Evolutionary conservation across 1,140 invertebrate genomes (phyloP).

Genomic region (Euglossa dilemma): DNA sequence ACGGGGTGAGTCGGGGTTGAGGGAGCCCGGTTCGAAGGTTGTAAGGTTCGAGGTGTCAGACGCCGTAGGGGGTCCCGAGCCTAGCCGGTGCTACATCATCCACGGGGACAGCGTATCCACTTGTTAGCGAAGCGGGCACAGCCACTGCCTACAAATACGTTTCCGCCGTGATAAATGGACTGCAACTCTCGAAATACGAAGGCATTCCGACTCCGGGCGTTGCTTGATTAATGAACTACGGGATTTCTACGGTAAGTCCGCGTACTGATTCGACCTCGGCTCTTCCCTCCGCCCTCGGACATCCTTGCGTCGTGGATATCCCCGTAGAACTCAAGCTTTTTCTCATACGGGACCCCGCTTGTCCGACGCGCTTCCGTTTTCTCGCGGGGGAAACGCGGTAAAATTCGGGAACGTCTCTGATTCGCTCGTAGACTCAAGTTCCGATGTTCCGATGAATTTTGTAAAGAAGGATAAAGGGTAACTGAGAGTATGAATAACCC

Average conservation of each 20-base stretch:
- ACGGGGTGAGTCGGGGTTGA: slow-evolving; percentile 58
- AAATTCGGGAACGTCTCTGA: background rate
- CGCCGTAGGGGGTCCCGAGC: slow-evolving; percentile 78
- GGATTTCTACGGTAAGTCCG: slow-evolving; percentile 73
- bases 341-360: background rate
- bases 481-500: no score
- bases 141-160: slow-evolving; percentile 81
- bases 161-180: slow-evolving; percentile 80
- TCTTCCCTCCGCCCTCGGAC: slow-evolving; percentile 24
- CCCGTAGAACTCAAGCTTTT: background rate
- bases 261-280: slow-evolving; percentile 58
- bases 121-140: slow-evolving; percentile 79
- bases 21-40: slow-evolving; percentile 70
- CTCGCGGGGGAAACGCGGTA: background rate
- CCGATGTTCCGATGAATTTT: no score
- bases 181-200: slow-evolving; percentile 80
- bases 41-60: slow-evolving; percentile 80
- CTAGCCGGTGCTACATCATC: slow-evolving; percentile 81
- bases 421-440: no score
- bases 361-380: background rate
- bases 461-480: no score
- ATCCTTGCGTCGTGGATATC: slow-evolving; percentile 24
- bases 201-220: slow-evolving; percentile 80
- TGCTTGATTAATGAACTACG: slow-evolving; percentile 81
- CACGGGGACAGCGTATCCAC: slow-evolving; percentile 80